Conservation (phyloP, 2,797 vertebrate species). For the Chloroceryle amazona region DNA sequence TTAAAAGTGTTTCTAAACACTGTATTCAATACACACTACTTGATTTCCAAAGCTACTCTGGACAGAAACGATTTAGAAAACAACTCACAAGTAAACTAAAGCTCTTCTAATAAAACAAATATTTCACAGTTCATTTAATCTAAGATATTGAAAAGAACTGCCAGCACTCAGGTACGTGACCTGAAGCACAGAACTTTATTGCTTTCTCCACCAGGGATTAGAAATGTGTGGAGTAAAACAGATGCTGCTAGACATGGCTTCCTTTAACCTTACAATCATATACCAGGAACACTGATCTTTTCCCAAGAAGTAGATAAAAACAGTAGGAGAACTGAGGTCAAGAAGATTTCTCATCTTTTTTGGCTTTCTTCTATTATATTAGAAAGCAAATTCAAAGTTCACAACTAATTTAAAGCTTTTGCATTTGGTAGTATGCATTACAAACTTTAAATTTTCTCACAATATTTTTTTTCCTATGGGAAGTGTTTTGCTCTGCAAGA, state of each 20-base stretch:
- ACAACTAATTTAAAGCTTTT: background rate
- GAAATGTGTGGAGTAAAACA: conserved; percentile 66
- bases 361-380: background rate
- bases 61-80: conserved; percentile 69
- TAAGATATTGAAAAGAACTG: conserved; percentile 83
- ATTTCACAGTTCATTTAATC: conserved; percentile 85
- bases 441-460: background rate
- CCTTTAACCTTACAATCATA: conserved; percentile 27
- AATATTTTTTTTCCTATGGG: background rate
- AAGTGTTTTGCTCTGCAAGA: background rate
- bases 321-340: background rate
- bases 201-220: conserved; percentile 60
- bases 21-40: background rate
- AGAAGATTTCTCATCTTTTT: background rate
- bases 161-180: conserved; percentile 78
- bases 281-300: conserved; percentile 21
- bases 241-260: conserved; percentile 59
- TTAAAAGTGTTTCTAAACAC: conserved; percentile 48
- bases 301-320: background rate
- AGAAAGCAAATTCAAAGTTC: background rate
- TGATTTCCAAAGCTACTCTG: conserved; percentile 54
- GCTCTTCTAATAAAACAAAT: conserved; percentile 82
- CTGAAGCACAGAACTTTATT: conserved; percentile 76
- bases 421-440: background rate
- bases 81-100: conserved; percentile 77